phyloP scores from a whole-genome alignment of 1,140 invertebrate species.

The Antheraea pernyi region DNA sequence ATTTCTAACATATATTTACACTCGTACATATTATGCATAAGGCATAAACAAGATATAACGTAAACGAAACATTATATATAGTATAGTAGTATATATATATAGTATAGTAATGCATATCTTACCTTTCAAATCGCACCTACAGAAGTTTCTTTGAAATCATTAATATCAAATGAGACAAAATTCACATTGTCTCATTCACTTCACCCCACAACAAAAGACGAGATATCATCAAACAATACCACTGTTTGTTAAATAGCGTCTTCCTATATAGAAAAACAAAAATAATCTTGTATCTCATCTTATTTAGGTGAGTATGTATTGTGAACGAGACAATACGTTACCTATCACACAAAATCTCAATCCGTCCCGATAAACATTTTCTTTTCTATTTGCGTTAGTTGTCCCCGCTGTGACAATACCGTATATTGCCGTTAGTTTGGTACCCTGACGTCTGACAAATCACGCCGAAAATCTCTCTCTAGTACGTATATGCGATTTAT shows the following conservation, averaged over 20 bases:
- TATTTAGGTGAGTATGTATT: conserved; percentile 1
- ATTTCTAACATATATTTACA: no score
- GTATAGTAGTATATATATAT: no score
- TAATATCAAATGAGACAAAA: no score
- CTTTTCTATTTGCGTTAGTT: conserved; percentile 4
- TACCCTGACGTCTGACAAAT: not conserved
- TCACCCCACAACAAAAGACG: not conserved
- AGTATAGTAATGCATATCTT: no score
- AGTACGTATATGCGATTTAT: not conserved
- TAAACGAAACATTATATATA: no score
- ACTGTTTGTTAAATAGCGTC: not conserved
- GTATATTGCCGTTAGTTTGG: not conserved
- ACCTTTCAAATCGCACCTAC: no score
- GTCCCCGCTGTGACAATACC: not conserved
- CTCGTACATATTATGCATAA: no score
- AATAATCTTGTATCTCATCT: conserved; percentile 1
- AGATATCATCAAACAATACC: not conserved
- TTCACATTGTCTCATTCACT: not conserved
- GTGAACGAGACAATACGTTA: conserved; percentile 2
- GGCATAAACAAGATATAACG: no score
- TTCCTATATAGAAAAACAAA: conserved; percentile 1
- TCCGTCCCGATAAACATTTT: conserved; percentile 2
- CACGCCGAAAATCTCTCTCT: not conserved
- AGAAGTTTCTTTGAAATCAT: no score
- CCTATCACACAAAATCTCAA: conserved; percentile 3